Evolutionary conservation across 2,888 invertebrate genomes (phyloP).

Genomic region (Pegoplata infirma): DNA sequence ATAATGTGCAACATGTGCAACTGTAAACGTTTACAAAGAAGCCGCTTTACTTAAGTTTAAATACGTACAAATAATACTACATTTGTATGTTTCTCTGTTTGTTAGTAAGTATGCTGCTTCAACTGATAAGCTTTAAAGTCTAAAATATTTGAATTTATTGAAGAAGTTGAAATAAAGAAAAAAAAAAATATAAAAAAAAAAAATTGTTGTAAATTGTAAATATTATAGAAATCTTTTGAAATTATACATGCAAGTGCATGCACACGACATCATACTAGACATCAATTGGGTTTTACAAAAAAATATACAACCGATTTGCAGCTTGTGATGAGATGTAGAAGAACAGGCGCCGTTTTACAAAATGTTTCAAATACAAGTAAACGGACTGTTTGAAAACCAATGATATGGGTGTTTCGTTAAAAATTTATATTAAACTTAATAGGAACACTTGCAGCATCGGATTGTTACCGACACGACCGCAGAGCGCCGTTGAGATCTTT

Average conservation of each 20-base stretch:
- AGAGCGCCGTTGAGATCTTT: too few species aligned
- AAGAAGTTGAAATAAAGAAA: not conserved
- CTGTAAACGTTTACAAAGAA: conserved; percentile 58
- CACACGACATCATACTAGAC: conserved; percentile 55
- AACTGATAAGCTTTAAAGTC: conserved; percentile 48
- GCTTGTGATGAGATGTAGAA: conserved; percentile 55
- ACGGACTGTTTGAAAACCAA: too few species aligned
- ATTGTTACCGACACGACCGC: too few species aligned
- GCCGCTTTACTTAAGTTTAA: conserved; percentile 39
- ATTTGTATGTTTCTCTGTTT: not conserved
- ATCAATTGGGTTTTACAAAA: conserved; percentile 45
- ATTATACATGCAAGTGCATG: conserved; percentile 61
- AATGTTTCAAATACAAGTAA: conserved; percentile 37
- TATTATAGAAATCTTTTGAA: conserved; percentile 52
- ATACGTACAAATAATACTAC: not conserved
- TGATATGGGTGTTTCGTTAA: conserved; percentile 30
- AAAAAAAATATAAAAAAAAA: conserved; percentile 26
- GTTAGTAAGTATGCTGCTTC: not conserved
- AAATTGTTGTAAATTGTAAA: conserved; percentile 56
- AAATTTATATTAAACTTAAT: too few species aligned
- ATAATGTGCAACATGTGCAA: conserved; percentile 54
- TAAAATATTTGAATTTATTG: conserved; percentile 48
- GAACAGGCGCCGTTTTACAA: conserved; percentile 51
- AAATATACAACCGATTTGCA: conserved; percentile 33
- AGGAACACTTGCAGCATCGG: too few species aligned